phyloP scores from a whole-genome alignment of 2,113 vertebrate species.

The Psilopsiagon aymara region DNA sequence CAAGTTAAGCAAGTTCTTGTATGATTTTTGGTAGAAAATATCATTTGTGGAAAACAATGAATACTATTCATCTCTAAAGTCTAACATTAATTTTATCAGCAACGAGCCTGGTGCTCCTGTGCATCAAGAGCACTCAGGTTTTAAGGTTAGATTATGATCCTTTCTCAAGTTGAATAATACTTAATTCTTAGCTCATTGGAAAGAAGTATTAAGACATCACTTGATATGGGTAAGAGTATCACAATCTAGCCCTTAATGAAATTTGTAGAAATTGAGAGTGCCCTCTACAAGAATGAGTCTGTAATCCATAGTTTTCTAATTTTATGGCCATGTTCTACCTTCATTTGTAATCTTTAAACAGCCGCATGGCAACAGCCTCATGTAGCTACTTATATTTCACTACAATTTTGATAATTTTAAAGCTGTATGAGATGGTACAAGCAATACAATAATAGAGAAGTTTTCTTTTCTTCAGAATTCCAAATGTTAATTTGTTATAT shows the following conservation, averaged over 20 bases:
- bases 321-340: background rate
- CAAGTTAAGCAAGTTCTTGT: constrained; percentile 1
- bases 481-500: background rate
- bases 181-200: background rate
- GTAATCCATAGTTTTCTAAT: background rate
- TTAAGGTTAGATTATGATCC: background rate
- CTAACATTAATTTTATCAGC: background rate
- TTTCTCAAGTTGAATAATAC: background rate
- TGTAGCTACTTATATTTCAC: background rate
- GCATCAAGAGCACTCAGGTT: background rate
- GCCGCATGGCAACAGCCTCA: background rate
- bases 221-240: background rate
- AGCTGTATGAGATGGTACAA: background rate
- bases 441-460: background rate
- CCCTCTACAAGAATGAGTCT: background rate
- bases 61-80: background rate
- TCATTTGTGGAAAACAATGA: background rate
- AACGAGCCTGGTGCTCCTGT: background rate
- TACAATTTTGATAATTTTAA: background rate
- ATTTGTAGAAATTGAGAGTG: background rate
- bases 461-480: background rate
- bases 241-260: background rate
- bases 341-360: background rate
- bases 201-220: constrained; percentile 26
- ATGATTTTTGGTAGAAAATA: constrained; percentile 7